Base-by-base conservation (phyloP, 2,888 invertebrate species). In the Tipula lateralis region DNA sequence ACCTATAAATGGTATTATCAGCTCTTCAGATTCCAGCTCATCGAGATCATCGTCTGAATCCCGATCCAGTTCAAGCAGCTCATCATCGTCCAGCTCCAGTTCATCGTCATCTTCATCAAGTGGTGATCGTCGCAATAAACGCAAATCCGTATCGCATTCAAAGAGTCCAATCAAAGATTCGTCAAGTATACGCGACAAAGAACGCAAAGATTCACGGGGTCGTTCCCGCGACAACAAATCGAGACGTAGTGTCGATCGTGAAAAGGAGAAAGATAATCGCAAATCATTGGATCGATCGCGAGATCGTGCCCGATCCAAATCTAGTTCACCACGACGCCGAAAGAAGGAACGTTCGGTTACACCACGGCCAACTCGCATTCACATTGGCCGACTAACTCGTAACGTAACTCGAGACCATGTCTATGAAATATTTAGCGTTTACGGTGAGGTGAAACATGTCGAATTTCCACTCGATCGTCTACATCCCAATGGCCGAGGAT, bases 321-420 rank as follows among this genome's bases (percentile, higher is more conserved):
- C 93, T 13, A 92, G 94, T 32, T 92, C 93, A 1, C 90, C 91
- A 1, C 87, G 88, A 5, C 92, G 94, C 86, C 91, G 93, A 87
- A 92, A 94, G 0, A 93, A 96, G 9, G 96, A 96, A 88, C 94
- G 96, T 44, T 96, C 97, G 0, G 96, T 97, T 0, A 95, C 96
- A 0, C 98, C 98, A 0, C 93, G 96, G 66, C 97, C 98, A 0
- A 95, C 96, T 0, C 96, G 98, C 88, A 97, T 99, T 87, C 98
- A 99, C 89, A 95, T 99, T 86, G 98, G 98, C 0, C 94, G 96
- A 9, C 91, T 99, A 85, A 98, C 98, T 0, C 92, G 97, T 29
- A 99, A 99, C 88, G 97, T 99, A 0, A 96, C 95, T 86, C 95
- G 95, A 88, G 97, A 97, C 1, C 98, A 98, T 89, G 92, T 98